phyloP scores from a whole-genome alignment of 64 coral and sea anemone species.

The Montipora cactus region DNA sequence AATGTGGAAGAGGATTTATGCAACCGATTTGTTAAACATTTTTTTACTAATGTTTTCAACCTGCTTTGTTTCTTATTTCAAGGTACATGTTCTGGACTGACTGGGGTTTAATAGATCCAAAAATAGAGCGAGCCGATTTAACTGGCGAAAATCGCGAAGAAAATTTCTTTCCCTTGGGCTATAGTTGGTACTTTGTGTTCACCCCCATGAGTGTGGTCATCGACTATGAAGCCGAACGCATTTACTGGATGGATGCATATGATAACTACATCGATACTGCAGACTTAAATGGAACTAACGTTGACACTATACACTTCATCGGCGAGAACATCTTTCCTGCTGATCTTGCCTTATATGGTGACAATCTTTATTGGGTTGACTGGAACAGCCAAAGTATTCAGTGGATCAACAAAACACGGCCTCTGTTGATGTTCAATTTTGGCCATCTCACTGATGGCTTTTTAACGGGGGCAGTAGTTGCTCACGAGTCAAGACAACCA shows the following conservation, averaged over 20 bases:
- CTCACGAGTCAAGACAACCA: slow-evolving; percentile 52
- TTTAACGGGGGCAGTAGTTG: slow-evolving; percentile 15
- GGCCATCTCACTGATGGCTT: not conserved
- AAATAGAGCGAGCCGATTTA: slow-evolving; percentile 54
- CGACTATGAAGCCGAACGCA: slow-evolving; percentile 29
- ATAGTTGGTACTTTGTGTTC: not conserved
- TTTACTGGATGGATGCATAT: slow-evolving; percentile 38
- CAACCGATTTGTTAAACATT: too few species aligned
- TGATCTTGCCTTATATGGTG: slow-evolving; percentile 48
- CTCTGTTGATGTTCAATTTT: not conserved
- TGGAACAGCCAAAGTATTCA: slow-evolving; percentile 4
- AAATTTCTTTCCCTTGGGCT: not conserved
- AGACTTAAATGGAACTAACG: slow-evolving; percentile 24
- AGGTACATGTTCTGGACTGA: slow-evolving; percentile 70
- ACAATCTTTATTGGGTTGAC: slow-evolving; percentile 42
- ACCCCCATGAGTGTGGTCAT: slow-evolving; percentile 39
- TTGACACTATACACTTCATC: not conserved
- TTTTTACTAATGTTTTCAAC: not conserved
- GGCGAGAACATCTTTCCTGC: not conserved
- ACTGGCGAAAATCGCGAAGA: slow-evolving; percentile 32
- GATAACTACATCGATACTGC: slow-evolving; percentile 44
- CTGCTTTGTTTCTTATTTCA: not conserved
- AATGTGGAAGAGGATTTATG: too few species aligned
- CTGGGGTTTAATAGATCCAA: slow-evolving; percentile 18
- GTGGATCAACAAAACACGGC: not conserved